Conservation (phyloP, 2,888 invertebrate genomes). For the Drosophila ustulata region DNA sequence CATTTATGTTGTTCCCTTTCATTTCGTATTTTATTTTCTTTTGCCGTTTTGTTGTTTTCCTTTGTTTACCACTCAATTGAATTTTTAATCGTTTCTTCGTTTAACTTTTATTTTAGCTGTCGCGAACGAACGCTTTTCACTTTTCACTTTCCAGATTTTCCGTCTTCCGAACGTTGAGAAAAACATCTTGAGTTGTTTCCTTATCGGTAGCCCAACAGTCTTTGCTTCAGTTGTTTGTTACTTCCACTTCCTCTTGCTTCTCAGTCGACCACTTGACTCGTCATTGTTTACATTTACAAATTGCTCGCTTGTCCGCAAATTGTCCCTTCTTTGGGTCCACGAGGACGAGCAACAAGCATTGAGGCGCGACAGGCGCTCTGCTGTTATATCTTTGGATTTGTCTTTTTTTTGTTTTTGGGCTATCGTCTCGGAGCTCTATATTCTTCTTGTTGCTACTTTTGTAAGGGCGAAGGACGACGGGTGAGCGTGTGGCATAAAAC, state of each 20-base stretch:
- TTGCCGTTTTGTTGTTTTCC: conserved; percentile 14
- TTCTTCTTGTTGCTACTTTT: conserved; percentile 21
- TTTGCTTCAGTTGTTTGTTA: conserved; percentile 43
- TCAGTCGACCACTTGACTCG: conserved; percentile 70
- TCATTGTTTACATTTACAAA: conserved; percentile 80
- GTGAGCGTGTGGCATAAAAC: conserved; percentile 22
- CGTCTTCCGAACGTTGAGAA: conserved; percentile 5
- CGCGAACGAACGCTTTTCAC: conserved; percentile 53
- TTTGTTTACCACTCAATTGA: conserved; percentile 77
- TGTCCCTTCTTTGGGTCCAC: conserved; percentile 54
- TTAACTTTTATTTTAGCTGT: conserved; percentile 65
- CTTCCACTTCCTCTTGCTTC: conserved; percentile 24
- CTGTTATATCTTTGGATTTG: conserved; percentile 54
- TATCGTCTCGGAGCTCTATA: conserved; percentile 16
- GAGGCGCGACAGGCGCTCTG: conserved; percentile 4
- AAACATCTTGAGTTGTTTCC: conserved; percentile 62
- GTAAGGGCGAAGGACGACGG: neutral
- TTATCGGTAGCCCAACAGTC: conserved; percentile 62
- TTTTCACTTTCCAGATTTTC: conserved; percentile 28
- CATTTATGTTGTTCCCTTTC: conserved; percentile 4
- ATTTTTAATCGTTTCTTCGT: conserved; percentile 80
- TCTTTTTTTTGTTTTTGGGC: conserved; percentile 16
- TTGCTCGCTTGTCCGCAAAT: conserved; percentile 81
- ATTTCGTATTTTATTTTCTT: neutral
- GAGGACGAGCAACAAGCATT: conserved; percentile 10